Base-by-base conservation (phyloP, 2,888 invertebrate species). In the Aplocera efformata region DNA sequence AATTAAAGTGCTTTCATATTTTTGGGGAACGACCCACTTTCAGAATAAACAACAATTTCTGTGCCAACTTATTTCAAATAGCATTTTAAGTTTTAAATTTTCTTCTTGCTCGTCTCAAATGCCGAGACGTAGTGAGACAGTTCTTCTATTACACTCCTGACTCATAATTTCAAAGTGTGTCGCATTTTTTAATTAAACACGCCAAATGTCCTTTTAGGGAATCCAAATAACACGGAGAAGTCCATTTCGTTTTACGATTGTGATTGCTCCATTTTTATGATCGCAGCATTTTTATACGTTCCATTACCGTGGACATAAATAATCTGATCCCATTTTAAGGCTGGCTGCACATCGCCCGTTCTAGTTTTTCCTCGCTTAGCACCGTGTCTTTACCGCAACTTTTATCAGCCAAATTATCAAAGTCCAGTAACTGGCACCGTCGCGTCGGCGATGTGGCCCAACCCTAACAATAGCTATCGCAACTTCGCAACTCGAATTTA, bases 401-500 rank as follows among this genome's bases (percentile, higher is more conserved):
- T 67, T 63, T 66, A 67, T 67, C 59, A 60, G 40, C 41, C 57
- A 63, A 65, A 65, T 67, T 66, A 67, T 65, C 58, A 50, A 42
- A 56, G 59, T 58, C 56, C 53, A 42, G 50, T 44, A 33, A 41
- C 43, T 49, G 48, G 50, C 51, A 30, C 38, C 51, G 56, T 50
- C 61, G 40, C 51, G 56, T 50, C 61, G 53, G 60, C 58, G 62
- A 58, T 62, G 58, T 59, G 41, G 60, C 53, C 51, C 41, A 54
- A 44, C 51, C 49, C 51, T 51, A 56, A 67, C 62, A 65, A 67
- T 62, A 63, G 52, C 44, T 48, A 47, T 53, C 48, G 52, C 47
- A 53, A 57, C 58, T 63, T 51, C 40, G 41, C 53, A 58, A 56
- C 53, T 60, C 46, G 50, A 60, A 63, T 66, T 64, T 58, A 63